phyloP scores from a whole-genome alignment of 2,888 invertebrate species.

The Cancer borealis region DNA sequence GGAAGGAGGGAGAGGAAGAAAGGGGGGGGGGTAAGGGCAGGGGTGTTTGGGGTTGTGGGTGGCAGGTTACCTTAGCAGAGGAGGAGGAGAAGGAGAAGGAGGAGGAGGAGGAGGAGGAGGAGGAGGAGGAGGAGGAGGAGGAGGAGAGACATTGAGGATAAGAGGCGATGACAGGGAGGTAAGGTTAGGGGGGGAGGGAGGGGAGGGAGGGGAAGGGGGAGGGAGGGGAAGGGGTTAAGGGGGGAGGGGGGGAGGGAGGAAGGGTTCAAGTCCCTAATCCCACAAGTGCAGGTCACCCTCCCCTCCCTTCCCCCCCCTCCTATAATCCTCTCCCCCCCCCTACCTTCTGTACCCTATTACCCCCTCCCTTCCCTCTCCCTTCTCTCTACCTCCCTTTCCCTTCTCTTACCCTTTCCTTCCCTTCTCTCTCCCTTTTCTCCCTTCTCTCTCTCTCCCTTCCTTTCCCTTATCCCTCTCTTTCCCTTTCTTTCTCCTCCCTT shows the following conservation, averaged over 20 bases:
- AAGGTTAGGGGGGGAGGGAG: too few species aligned
- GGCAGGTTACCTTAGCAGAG: not conserved
- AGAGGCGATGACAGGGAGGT: not conserved
- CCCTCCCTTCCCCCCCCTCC: not conserved
- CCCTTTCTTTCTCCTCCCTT: not conserved
- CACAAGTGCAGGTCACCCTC: not conserved
- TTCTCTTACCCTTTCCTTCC: not conserved
- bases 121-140: not conserved
- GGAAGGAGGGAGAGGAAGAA: not conserved
- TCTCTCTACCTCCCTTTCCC: not conserved
- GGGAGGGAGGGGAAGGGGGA: not conserved
- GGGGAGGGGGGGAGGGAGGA: not conserved
- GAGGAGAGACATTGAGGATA: not conserved
- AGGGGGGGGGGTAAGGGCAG: not conserved
- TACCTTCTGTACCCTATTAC: not conserved
- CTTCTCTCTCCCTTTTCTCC: not conserved
- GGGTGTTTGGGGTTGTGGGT: too few species aligned
- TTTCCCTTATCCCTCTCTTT: not conserved
- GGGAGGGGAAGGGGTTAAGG: not conserved
- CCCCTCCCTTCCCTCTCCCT: not conserved
- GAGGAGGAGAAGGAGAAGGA: not conserved
- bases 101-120: not conserved
- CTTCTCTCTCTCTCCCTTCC: conserved; percentile 34
- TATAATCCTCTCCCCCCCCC: not conserved
- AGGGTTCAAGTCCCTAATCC: not conserved